Conservation (phyloP, 2,797 vertebrate species). For the Ciconia nigra region DNA sequence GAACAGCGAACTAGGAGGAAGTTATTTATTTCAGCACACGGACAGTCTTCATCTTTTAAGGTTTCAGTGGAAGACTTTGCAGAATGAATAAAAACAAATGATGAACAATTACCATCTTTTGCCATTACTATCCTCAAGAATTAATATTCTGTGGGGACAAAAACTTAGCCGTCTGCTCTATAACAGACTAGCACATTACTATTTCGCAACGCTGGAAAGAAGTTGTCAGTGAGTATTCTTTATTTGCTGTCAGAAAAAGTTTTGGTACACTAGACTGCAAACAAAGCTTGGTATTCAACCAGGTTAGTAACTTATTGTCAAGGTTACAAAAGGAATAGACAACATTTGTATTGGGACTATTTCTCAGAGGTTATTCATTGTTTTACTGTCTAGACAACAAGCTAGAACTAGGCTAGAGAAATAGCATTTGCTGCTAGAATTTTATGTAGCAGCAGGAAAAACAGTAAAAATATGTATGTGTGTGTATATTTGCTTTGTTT, state of each 20-base stretch:
- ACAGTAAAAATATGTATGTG: neutral
- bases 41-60: neutral
- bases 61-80: neutral
- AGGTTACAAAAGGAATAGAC: constrained; percentile 42
- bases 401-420: neutral
- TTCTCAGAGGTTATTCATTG: constrained; percentile 37
- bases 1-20: neutral
- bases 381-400: constrained; percentile 36
- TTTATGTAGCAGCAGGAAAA: constrained; percentile 4
- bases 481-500: neutral
- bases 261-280: neutral
- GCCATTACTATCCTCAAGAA: neutral
- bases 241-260: neutral
- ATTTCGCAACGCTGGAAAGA: neutral
- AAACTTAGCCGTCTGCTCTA: neutral
- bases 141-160: neutral
- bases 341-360: neutral
- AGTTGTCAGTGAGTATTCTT: neutral
- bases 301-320: constrained; percentile 33
- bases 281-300: constrained; percentile 35
- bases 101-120: constrained; percentile 35
- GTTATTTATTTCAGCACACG: neutral
- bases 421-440: neutral
- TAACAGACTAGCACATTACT: neutral
- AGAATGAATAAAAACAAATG: constrained; percentile 17